Evolutionary conservation across 1,140 invertebrate species (phyloP).

Genomic region (Schlechtendalia chinensis): DNA sequence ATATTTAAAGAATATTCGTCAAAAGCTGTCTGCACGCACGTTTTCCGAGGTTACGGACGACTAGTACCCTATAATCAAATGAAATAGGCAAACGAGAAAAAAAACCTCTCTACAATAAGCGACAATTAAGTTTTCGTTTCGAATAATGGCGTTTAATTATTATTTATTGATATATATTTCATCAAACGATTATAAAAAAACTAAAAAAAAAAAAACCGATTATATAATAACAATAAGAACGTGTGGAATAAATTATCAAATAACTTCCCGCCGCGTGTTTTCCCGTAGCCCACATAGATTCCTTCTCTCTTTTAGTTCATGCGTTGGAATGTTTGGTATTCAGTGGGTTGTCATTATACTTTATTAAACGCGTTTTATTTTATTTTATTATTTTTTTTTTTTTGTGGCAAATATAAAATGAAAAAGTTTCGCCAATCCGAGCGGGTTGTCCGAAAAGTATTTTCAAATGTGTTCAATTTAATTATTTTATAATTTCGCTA

Average conservation of each 20-base stretch:
- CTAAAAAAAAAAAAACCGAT: no score
- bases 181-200: no score
- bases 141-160: no score
- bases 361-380: slow-evolving; percentile 19
- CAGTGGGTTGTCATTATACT: not conserved
- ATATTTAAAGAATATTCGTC: no score
- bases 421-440: not conserved
- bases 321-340: not conserved
- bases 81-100: no score
- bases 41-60: no score
- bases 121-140: no score
- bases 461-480: not conserved
- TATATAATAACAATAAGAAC: not conserved
- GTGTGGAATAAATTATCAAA: slow-evolving; percentile 15
- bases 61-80: no score
- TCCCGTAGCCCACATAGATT: not conserved
- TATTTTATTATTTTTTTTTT: not conserved
- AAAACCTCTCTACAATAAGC: no score
- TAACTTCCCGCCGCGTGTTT: not conserved
- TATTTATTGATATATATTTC: no score
- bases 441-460: not conserved
- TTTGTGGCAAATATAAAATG: slow-evolving; percentile 14
- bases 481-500: no score
- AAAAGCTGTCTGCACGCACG: no score
- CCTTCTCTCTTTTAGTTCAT: not conserved